A percentile compares a stretch with the other conserved stretches of the same genome.
Conservation (phyloP, 2,797 vertebrate genomes). For the Thaleichthys pacificus region DNA sequence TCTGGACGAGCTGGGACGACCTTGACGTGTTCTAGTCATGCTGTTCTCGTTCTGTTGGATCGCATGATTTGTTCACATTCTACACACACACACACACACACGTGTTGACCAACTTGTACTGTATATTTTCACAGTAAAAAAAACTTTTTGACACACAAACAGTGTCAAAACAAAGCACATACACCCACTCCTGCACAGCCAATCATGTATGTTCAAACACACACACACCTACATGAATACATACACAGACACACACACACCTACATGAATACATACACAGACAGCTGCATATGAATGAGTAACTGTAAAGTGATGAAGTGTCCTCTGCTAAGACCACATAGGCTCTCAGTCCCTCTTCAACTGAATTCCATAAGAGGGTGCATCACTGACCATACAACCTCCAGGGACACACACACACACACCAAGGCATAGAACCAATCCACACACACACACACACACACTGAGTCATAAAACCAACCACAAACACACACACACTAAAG, state of each 20-base stretch:
- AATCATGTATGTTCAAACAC: neutral
- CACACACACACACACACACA: constrained; percentile 12
- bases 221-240: constrained; percentile 5
- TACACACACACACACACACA: too few species aligned
- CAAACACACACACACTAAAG: constrained; percentile 4
- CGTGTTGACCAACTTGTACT: too few species aligned
- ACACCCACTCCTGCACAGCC: too few species aligned
- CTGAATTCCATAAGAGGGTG: constrained; percentile 28
- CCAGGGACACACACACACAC: constrained; percentile 1
- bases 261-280: constrained; percentile 2
- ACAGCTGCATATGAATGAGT: constrained; percentile 49
- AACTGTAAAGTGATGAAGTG: constrained; percentile 13
- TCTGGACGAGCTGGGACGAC: too few species aligned
- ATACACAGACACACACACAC: constrained; percentile 26
- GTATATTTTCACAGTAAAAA: too few species aligned
- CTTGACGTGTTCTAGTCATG: too few species aligned
- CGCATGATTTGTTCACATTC: too few species aligned
- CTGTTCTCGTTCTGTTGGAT: too few species aligned
- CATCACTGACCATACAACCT: constrained; percentile 10
- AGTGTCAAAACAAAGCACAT: too few species aligned
- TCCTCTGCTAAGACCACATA: constrained; percentile 29
- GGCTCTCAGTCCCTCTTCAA: constrained; percentile 23
- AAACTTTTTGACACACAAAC: too few species aligned
- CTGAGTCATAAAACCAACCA: neutral
- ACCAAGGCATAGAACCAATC: neutral